Evolutionary conservation across 1,140 invertebrate genomes (phyloP).

Genomic region (Ylistrum balloti): DNA sequence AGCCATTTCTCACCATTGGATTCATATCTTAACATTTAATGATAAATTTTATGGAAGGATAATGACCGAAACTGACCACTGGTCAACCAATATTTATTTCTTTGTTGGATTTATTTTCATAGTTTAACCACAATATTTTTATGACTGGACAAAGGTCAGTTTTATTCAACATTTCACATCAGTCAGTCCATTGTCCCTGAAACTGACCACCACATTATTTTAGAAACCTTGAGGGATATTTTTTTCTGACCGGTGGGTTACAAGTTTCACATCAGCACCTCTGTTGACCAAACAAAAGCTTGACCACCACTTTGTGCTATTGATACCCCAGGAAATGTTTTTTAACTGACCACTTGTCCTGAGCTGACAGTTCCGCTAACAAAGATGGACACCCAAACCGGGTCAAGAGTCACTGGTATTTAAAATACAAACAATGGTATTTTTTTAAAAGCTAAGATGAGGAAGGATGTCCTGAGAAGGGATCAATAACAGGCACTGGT

Average conservation of each 20-base stretch:
- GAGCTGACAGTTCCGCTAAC: neutral
- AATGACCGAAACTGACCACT: conserved; percentile 3
- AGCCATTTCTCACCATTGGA: neutral
- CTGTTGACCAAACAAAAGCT: conserved; percentile 33
- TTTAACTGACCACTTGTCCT: neutral
- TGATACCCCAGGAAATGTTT: conserved; percentile 23
- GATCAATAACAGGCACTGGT: neutral
- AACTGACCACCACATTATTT: neutral
- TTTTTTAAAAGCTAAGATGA: neutral
- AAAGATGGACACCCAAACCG: conserved; percentile 16
- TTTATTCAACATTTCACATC: conserved; percentile 8
- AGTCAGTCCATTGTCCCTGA: neutral
- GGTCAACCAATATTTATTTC: conserved; percentile 1
- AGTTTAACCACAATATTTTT: conserved; percentile 25
- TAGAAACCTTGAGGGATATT: neutral
- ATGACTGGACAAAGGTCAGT: conserved; percentile 3
- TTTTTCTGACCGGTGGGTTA: conserved; percentile 5
- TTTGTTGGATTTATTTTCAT: conserved; percentile 11
- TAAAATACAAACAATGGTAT: neutral
- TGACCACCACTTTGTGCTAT: neutral
- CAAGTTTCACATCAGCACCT: conserved; percentile 12
- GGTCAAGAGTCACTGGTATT: neutral
- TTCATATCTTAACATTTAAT: neutral
- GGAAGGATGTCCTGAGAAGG: neutral
- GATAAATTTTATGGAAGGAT: conserved; percentile 24